A percentile compares a stretch with the other conserved stretches of the same genome.
Evolutionary conservation across 2,888 invertebrate genomes (phyloP).

Genomic region (Ennomos erosarius): DNA sequence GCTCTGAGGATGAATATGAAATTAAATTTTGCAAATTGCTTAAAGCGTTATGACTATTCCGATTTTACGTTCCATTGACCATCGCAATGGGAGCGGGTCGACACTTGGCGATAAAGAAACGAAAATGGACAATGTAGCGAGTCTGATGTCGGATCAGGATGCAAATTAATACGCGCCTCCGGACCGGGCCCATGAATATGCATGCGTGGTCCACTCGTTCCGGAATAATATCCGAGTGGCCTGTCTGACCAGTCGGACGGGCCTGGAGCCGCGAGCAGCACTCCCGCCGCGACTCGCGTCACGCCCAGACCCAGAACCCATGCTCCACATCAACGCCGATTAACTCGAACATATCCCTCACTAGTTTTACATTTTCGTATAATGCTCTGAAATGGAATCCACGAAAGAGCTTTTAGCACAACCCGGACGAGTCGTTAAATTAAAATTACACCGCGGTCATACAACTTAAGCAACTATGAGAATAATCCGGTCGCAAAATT

Average conservation of each 20-base stretch:
- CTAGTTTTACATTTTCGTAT: conserved; percentile 13
- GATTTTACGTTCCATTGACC: conserved; percentile 64
- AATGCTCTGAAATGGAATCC: conserved; percentile 20
- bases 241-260: conserved; percentile 42
- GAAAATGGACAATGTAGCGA: conserved; percentile 71
- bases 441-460: conserved; percentile 34
- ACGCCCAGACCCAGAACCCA: conserved; percentile 25
- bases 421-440: conserved; percentile 30
- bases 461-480: conserved; percentile 39
- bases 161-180: conserved; percentile 83
- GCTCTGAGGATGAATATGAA: conserved; percentile 26
- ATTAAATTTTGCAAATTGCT: conserved; percentile 40
- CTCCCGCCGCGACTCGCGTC: conserved; percentile 14
- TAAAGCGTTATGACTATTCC: conserved; percentile 44
- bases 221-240: conserved; percentile 75
- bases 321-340: conserved; percentile 40
- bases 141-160: conserved; percentile 71
- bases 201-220: conserved; percentile 67
- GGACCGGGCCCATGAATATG: conserved; percentile 80
- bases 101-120: conserved; percentile 67
- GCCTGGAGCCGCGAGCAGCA: conserved; percentile 20
- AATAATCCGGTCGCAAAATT: conserved; percentile 43
- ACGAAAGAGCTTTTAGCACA: conserved; percentile 8
- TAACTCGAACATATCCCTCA: conserved; percentile 34
- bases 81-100: conserved; percentile 42